A percentile compares a stretch with the other conserved stretches of the same genome.
Conservation (phyloP, 2,888 invertebrate species). For the Lepidocyrtoides sp. region DNA sequence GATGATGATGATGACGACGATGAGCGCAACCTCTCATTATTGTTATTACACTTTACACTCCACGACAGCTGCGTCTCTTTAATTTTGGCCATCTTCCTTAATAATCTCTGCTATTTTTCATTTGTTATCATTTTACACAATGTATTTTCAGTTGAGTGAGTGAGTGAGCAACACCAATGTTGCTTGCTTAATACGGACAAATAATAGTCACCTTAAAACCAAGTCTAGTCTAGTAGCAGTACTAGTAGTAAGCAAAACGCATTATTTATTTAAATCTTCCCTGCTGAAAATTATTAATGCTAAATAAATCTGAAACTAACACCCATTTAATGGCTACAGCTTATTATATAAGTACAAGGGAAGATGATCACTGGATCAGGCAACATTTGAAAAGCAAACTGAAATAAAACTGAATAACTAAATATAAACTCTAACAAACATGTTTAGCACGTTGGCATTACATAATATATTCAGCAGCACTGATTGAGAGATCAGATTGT, state of each 20-base stretch:
- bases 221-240: too few species aligned
- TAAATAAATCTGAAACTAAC: conserved; percentile 70
- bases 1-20: neutral
- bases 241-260: neutral
- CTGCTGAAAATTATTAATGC: conserved; percentile 36
- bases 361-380: conserved; percentile 27
- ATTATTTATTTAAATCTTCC: conserved; percentile 7
- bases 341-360: neutral
- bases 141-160: neutral
- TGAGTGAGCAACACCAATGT: neutral
- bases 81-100: conserved; percentile 30
- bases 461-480: neutral
- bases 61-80: conserved; percentile 28
- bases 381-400: too few species aligned
- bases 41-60: neutral
- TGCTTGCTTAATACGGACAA: neutral
- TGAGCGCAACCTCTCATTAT: neutral
- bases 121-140: neutral
- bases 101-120: neutral
- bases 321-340: conserved; percentile 55
- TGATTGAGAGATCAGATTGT: conserved; percentile 73
- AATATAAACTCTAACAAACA: too few species aligned
- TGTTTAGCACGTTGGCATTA: neutral
- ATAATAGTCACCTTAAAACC: conserved; percentile 36
- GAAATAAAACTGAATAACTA: too few species aligned